phyloP scores from a whole-genome alignment of 1,140 invertebrate genomes.

The Battus philenor region DNA sequence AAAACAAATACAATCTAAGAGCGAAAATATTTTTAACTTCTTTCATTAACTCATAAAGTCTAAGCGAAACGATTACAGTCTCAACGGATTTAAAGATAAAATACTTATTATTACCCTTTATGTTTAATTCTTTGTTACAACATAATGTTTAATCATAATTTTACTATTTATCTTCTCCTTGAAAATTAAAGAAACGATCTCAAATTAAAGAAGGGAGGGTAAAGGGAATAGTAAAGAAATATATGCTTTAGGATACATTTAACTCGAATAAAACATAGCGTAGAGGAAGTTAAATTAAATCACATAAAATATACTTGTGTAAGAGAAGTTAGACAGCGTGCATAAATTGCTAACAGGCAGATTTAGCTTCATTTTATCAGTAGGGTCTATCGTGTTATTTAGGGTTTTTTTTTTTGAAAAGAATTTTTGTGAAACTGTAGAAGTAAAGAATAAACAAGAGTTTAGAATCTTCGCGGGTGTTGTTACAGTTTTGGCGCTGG shows the following conservation, averaged over 20 bases:
- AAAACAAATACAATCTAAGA: constrained; percentile 42
- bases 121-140: too few species aligned
- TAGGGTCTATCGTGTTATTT: constrained; percentile 50
- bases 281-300: constrained; percentile 63
- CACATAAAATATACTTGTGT: constrained; percentile 72
- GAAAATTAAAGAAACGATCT: too few species aligned
- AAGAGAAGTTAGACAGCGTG: constrained; percentile 66
- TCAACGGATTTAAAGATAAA: not conserved
- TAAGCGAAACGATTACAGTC: constrained; percentile 16
- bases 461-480: constrained; percentile 37
- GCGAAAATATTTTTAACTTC: constrained; percentile 20
- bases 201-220: constrained; percentile 24
- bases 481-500: constrained; percentile 63
- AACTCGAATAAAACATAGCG: constrained; percentile 44
- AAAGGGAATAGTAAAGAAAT: constrained; percentile 28
- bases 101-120: too few species aligned
- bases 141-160: too few species aligned
- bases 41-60: constrained; percentile 23
- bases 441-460: constrained; percentile 49
- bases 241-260: constrained; percentile 33
- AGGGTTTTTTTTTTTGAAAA: constrained; percentile 42
- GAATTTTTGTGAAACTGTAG: constrained; percentile 47
- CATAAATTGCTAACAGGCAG: constrained; percentile 70
- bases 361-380: constrained; percentile 43
- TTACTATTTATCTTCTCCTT: too few species aligned